These are phyloP conservation scores for Polyommatus icarus DNA, from an alignment of 2,888 invertebrate species.

Conservation along the genomic window DNA sequence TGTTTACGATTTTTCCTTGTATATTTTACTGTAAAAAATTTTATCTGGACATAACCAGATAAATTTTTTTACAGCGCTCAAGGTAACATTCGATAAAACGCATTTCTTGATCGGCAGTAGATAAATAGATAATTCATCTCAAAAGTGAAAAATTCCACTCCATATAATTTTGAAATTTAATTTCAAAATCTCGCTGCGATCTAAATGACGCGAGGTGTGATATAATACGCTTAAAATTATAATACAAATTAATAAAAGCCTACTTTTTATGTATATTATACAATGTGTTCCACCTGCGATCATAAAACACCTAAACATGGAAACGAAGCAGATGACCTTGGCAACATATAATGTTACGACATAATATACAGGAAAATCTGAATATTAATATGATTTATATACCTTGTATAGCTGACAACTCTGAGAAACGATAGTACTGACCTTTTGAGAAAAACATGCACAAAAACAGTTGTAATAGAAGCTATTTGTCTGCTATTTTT, in stretches of 20 bases:
- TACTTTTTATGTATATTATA: slow-evolving; percentile 3
- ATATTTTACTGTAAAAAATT: no score
- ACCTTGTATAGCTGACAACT: background rate
- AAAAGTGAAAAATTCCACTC: background rate
- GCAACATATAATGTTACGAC: slow-evolving; percentile 5
- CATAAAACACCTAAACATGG: background rate
- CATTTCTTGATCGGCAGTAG: background rate
- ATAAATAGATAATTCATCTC: background rate
- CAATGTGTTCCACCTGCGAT: background rate
- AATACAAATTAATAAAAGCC: slow-evolving; percentile 1
- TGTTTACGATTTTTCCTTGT: background rate
- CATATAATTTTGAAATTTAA: background rate
- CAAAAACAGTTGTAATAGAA: background rate
- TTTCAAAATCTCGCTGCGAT: background rate
- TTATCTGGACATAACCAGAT: no score
- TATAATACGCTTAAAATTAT: background rate
- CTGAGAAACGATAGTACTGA: background rate
- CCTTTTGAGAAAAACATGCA: background rate
- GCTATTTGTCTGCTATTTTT: background rate
- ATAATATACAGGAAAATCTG: background rate
- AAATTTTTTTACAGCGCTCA: no score
- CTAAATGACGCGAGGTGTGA: background rate
- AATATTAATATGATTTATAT: slow-evolving; percentile 4
- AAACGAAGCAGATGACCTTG: background rate
- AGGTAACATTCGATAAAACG: background rate